Evolutionary conservation across 1,140 invertebrate genomes (phyloP).

Genomic region (Cydia fagiglandana): DNA sequence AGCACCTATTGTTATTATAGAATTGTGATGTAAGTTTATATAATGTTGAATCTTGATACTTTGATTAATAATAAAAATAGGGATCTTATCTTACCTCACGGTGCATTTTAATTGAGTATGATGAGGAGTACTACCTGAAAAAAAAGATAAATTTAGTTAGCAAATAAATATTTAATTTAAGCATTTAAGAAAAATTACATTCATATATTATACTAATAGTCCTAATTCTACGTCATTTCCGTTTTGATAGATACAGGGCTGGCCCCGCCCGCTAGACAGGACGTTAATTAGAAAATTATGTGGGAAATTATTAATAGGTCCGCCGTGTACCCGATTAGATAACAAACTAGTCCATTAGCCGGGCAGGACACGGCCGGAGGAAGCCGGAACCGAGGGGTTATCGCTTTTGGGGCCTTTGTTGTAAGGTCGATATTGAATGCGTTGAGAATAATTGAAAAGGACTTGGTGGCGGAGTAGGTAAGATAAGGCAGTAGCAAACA

Average conservation of each 20-base stretch:
- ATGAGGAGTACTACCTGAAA: slow-evolving; percentile 63
- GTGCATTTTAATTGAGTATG: slow-evolving; percentile 34
- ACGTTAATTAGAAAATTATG: slow-evolving; percentile 74
- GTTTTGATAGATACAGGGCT: slow-evolving; percentile 46
- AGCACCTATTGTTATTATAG: neutral
- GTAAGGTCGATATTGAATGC: slow-evolving; percentile 54
- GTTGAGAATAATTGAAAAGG: slow-evolving; percentile 47
- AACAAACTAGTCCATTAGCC: slow-evolving; percentile 74
- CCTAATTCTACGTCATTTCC: slow-evolving; percentile 52
- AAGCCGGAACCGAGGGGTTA: slow-evolving; percentile 36
- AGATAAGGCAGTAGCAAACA: slow-evolving; percentile 73
- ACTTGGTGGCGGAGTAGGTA: slow-evolving; percentile 50
- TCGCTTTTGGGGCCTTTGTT: slow-evolving; percentile 45
- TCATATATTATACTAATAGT: slow-evolving; percentile 44
- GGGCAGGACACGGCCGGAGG: slow-evolving; percentile 50
- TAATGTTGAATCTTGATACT: slow-evolving; percentile 1
- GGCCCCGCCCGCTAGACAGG: slow-evolving; percentile 48
- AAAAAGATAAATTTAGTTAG: slow-evolving; percentile 53
- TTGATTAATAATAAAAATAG: neutral
- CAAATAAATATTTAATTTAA: slow-evolving; percentile 40
- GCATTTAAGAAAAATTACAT: slow-evolving; percentile 30
- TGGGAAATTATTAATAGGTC: slow-evolving; percentile 75
- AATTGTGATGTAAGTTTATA: neutral
- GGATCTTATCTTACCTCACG: slow-evolving; percentile 3
- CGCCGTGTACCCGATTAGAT: slow-evolving; percentile 71